Conservation (phyloP, 2,888 invertebrate genomes). For the Platynereis dumerilii region DNA sequence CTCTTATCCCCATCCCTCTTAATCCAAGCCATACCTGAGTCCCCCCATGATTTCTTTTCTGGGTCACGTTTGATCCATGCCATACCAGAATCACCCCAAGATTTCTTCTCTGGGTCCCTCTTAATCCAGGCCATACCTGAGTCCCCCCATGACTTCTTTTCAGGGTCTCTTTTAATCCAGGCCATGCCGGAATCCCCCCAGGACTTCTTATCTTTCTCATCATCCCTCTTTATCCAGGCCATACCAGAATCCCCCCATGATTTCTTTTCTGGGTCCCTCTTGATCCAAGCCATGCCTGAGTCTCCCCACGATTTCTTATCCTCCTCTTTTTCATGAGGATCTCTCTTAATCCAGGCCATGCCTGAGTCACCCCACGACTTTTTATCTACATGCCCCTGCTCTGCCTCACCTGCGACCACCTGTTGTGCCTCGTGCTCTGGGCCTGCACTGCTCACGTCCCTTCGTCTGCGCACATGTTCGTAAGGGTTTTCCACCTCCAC, state of each 20-base stretch:
- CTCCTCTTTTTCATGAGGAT: conserved; percentile 3
- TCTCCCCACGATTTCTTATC: conserved; percentile 20
- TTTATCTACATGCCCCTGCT: conserved; percentile 9
- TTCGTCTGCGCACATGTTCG: no score
- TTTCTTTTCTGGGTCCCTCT: conserved; percentile 29
- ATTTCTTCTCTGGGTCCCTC: conserved; percentile 13
- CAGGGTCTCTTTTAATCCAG: conserved; percentile 27
- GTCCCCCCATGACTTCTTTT: conserved; percentile 26
- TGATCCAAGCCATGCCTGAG: conserved; percentile 31
- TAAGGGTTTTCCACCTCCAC: conserved; percentile 8
- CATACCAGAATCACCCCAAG: conserved; percentile 28
- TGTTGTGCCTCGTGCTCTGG: no score
- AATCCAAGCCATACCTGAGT: conserved; percentile 35
- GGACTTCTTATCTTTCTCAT: conserved; percentile 24
- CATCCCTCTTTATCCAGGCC: conserved; percentile 30
- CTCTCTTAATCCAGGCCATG: conserved; percentile 25
- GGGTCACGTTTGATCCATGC: conserved; percentile 25
- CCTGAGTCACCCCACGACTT: conserved; percentile 21
- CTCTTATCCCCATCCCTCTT: conserved; percentile 29
- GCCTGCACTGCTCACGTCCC: no score
- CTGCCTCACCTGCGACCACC: no score
- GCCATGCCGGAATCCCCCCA: conserved; percentile 30
- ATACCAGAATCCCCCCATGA: conserved; percentile 27
- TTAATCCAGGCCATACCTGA: conserved; percentile 28
- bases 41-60: conserved; percentile 27